Evolutionary conservation across 37 sponge, comb jelly and placozoan species (phyloP).

Genomic region (Tethya wilhelma): DNA sequence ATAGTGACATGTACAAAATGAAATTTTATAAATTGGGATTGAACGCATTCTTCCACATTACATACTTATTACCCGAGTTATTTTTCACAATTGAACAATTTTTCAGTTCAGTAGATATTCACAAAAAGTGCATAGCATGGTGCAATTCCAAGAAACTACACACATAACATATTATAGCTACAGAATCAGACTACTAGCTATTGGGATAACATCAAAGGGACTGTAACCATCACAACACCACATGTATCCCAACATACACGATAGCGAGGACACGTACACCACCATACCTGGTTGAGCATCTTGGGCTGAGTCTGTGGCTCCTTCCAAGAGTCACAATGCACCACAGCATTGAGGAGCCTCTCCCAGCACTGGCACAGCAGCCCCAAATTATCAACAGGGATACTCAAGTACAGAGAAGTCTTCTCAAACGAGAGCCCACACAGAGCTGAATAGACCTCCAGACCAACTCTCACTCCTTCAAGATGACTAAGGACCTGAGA

Average conservation of each 20-base stretch:
- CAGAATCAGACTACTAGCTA: neutral
- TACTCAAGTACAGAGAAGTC: neutral
- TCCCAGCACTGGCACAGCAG: constrained; percentile 28
- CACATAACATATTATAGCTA: too few relatives aligned
- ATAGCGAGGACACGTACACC: neutral
- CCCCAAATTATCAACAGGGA: neutral
- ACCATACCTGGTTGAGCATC: neutral
- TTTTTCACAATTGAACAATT: too few relatives aligned
- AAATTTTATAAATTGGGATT: too few relatives aligned
- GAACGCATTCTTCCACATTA: too few relatives aligned
- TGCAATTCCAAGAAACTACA: too few relatives aligned
- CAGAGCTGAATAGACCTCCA: constrained; percentile 21
- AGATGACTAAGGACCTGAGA: neutral
- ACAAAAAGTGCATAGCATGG: too few relatives aligned
- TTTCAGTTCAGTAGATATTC: too few relatives aligned
- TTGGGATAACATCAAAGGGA: constrained; percentile 10
- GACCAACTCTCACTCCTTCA: constrained; percentile 22
- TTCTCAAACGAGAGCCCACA: neutral
- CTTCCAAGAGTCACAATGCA: neutral
- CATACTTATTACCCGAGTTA: too few relatives aligned
- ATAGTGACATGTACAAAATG: too few relatives aligned
- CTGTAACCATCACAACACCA: constrained; percentile 14
- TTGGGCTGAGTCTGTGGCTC: neutral
- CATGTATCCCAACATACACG: neutral
- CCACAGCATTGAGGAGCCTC: neutral